phyloP scores from a whole-genome alignment of 2,797 vertebrate species.

The Megaceryle alcyon region DNA sequence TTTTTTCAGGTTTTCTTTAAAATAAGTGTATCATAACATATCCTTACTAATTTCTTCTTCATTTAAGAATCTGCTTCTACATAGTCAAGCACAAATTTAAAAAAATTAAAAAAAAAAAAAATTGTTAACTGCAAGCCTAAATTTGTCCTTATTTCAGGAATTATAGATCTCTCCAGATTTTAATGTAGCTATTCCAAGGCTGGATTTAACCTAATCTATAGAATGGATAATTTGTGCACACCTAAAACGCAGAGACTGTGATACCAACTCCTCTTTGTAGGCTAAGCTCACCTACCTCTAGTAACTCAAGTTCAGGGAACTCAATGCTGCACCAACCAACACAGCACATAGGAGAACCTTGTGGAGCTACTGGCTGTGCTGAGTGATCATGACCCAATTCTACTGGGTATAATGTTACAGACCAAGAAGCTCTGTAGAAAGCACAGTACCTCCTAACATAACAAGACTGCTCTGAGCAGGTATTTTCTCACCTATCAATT shows the following conservation, averaged over 20 bases:
- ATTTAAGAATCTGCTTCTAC: not conserved
- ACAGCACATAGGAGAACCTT: fast-evolving
- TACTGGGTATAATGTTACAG: not conserved
- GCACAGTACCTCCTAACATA: not conserved
- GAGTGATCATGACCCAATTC: fast-evolving
- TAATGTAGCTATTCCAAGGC: not conserved
- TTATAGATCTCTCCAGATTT: not conserved
- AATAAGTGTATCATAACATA: not conserved
- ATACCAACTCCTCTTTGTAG: not conserved
- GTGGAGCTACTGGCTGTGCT: fast-evolving
- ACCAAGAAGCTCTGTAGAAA: not conserved
- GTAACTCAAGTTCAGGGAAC: not conserved
- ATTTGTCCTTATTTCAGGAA: not conserved
- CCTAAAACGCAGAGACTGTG: not conserved
- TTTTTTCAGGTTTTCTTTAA: not conserved
- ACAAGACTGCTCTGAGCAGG: not conserved
- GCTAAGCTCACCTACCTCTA: not conserved
- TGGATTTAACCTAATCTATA: not conserved
- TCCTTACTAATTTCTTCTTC: not conserved
- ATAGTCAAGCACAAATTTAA: not conserved
- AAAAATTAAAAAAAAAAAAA: no score
- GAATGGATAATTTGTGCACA: not conserved
- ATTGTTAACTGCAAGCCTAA: fast-evolving
- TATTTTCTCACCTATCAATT: not conserved
- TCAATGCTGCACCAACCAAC: not conserved